phyloP scores from a whole-genome alignment of 2,797 vertebrate species.

The Odontamblyopus rebecca region DNA sequence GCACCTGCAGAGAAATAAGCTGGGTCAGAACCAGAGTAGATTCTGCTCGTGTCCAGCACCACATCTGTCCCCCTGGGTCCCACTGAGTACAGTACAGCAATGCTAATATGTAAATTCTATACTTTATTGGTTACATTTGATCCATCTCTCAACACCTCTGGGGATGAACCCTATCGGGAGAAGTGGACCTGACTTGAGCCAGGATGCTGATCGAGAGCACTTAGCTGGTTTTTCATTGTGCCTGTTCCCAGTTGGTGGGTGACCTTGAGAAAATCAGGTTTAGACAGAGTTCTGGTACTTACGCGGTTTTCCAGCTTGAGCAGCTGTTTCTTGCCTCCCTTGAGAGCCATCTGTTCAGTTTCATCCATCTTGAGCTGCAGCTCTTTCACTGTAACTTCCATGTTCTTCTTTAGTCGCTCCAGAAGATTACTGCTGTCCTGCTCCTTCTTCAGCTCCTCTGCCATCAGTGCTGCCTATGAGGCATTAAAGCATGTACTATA shows the following conservation, averaged over 20 bases:
- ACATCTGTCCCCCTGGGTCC: not conserved
- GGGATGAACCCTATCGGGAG: not conserved
- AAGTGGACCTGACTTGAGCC: not conserved
- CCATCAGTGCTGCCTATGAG: conserved; percentile 66
- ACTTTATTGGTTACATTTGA: not conserved
- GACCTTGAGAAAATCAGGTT: not conserved
- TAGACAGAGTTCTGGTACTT: conserved; percentile 26
- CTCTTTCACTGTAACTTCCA: conserved; percentile 72
- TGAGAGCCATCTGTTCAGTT: conserved; percentile 86
- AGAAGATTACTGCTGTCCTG: conserved; percentile 61
- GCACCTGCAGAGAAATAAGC: conserved; percentile 65
- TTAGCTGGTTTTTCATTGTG: not conserved
- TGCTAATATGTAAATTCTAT: not conserved
- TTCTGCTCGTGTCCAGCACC: not conserved
- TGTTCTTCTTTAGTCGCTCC: conserved; percentile 67
- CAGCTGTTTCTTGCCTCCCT: conserved; percentile 91
- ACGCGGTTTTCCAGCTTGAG: conserved; percentile 88
- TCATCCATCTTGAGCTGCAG: conserved; percentile 88
- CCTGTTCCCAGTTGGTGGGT: not conserved
- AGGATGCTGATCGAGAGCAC: not conserved
- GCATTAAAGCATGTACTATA: not conserved
- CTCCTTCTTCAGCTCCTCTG: conserved; percentile 73
- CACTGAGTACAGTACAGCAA: not conserved
- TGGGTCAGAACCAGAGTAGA: not conserved
- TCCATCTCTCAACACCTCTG: not conserved